Conservation (phyloP, 2,797 vertebrate genomes). For the Triplophysa yarkandensis region DNA sequence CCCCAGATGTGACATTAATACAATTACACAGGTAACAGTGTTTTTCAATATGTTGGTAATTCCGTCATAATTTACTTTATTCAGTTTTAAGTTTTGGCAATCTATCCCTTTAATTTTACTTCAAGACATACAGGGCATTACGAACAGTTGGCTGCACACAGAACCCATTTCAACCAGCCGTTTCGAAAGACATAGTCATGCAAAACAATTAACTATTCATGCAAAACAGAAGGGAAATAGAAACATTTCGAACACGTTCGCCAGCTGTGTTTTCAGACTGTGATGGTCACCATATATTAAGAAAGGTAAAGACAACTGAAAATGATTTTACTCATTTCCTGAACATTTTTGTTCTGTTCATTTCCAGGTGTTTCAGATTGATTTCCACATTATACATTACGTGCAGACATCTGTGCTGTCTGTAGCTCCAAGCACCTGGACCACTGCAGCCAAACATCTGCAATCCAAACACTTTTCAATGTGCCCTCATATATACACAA, state of each 20-base stretch:
- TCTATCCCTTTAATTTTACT: slow-evolving; percentile 5
- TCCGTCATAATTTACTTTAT: not conserved
- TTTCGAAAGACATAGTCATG: not conserved
- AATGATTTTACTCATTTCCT: slow-evolving; percentile 43
- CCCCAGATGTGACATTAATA: slow-evolving; percentile 29
- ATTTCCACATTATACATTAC: slow-evolving; percentile 28
- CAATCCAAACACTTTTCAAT: slow-evolving; percentile 53
- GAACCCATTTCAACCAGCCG: not conserved
- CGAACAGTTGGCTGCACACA: not conserved
- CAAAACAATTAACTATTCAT: slow-evolving; percentile 4
- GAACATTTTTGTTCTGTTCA: slow-evolving; percentile 32
- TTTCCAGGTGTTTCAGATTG: slow-evolving; percentile 39
- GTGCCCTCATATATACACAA: slow-evolving; percentile 43
- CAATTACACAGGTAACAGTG: slow-evolving; percentile 17
- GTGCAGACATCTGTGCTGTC: slow-evolving; percentile 35
- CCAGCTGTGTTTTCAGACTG: not conserved
- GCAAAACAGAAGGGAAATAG: not conserved
- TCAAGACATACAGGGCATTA: not conserved
- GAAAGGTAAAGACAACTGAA: slow-evolving; percentile 27
- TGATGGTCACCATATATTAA: slow-evolving; percentile 8
- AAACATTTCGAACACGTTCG: not conserved
- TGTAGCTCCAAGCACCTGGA: slow-evolving; percentile 60
- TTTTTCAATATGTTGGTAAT: no score
- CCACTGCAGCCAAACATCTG: slow-evolving; percentile 48
- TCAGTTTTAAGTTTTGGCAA: not conserved